Percentiles rank a stretch among this genome's conserved stretches.
phyloP scores from a whole-genome alignment of 2,797 vertebrate species.

The Pampus argenteus region DNA sequence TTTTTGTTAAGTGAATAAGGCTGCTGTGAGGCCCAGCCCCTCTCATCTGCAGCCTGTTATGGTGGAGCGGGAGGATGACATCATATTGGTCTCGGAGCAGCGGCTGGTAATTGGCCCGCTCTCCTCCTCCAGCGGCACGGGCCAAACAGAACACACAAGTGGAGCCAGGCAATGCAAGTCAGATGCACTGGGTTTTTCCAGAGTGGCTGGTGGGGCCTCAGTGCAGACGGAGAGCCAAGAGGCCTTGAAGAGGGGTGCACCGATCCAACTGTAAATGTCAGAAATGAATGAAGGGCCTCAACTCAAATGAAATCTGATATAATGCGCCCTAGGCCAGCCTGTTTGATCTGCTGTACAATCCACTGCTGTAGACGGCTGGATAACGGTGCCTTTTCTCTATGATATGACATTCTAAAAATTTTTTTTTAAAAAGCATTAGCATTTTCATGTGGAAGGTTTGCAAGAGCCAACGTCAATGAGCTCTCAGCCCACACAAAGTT shows the following conservation, averaged over 20 bases:
- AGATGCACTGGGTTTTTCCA: slow-evolving; percentile 87
- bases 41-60: slow-evolving; percentile 87
- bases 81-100: slow-evolving; percentile 83
- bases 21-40: slow-evolving; percentile 73
- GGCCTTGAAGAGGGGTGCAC: slow-evolving; percentile 78
- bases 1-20: slow-evolving; percentile 72
- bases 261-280: slow-evolving; percentile 87
- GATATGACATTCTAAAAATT: slow-evolving; percentile 78
- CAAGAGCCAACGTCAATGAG: slow-evolving; percentile 63
- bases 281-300: slow-evolving; percentile 88
- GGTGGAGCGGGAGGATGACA: slow-evolving; percentile 80
- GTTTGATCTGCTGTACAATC: slow-evolving; percentile 83
- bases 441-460: slow-evolving; percentile 71
- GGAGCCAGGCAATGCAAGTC: slow-evolving; percentile 86
- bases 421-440: too few relatives aligned
- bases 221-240: slow-evolving; percentile 78
- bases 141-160: slow-evolving; percentile 88
- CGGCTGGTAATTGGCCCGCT: slow-evolving; percentile 84
- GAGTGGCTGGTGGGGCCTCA: slow-evolving; percentile 82
- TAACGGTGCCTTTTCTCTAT: slow-evolving; percentile 71
- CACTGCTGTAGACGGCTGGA: slow-evolving; percentile 68
- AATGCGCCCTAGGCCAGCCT: slow-evolving; percentile 67
- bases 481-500: slow-evolving; percentile 79
- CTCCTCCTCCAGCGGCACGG: slow-evolving; percentile 80
- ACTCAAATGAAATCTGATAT: slow-evolving; percentile 84